Evolutionary conservation across 2,888 invertebrate genomes (phyloP).

Genomic region (Phortica magna): DNA sequence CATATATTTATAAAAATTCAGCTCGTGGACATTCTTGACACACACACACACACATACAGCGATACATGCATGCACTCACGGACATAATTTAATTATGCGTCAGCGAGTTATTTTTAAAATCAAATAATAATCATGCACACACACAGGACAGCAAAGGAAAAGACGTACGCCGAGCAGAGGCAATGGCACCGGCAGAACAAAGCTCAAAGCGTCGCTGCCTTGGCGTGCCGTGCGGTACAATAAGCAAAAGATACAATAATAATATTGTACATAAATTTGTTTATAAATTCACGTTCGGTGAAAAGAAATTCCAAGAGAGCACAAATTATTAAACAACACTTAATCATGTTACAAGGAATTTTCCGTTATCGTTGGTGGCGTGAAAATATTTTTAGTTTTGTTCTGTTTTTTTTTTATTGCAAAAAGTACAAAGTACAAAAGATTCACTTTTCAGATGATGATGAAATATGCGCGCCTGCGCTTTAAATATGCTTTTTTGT

Average conservation of each 20-base stretch:
- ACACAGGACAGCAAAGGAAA: neutral
- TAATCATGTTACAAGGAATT: slow-evolving; percentile 49
- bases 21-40: neutral
- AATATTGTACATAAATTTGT: neutral
- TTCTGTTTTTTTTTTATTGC: neutral
- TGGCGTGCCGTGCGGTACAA: slow-evolving; percentile 35
- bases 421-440: slow-evolving; percentile 25
- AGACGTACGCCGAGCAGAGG: slow-evolving; percentile 51
- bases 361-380: neutral
- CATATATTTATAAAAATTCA: neutral
- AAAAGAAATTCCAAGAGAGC: slow-evolving; percentile 38
- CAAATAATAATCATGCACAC: slow-evolving; percentile 20
- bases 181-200: slow-evolving; percentile 43
- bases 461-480: slow-evolving; percentile 12
- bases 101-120: slow-evolving; percentile 70
- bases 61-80: slow-evolving; percentile 46
- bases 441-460: slow-evolving; percentile 1
- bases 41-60: neutral
- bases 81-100: slow-evolving; percentile 72
- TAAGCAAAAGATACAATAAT: slow-evolving; percentile 1
- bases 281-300: neutral
- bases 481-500: neutral
- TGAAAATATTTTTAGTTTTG: neutral
- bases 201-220: too few relatives aligned
- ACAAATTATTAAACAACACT: neutral